Evolutionary conservation across 2,797 vertebrate genomes (phyloP), one percentile per base, ranked within the genome.

Genomic region (Anolis apletophallus): DNA sequence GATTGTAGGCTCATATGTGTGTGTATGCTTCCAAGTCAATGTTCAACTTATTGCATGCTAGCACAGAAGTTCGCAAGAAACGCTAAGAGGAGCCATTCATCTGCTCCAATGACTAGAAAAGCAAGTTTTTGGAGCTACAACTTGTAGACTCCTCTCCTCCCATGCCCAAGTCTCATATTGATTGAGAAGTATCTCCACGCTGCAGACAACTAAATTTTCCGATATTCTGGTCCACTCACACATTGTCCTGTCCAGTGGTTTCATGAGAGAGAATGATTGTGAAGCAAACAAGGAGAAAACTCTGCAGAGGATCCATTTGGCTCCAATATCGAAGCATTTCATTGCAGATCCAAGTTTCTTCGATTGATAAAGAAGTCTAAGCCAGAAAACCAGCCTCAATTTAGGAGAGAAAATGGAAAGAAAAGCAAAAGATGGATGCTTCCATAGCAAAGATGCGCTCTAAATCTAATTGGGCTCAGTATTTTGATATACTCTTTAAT

Each of bases 341-440:
- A 68, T 86, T 87, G 86, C 79, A 91, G 64, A 54, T 64, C 61
- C 12, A 8, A 5, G 7, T 91, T 85, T 84, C 29, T 86, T 77
- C 85, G 85, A 87, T 57, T 83, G 88, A 69, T 81, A 77, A 77
- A n/a, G 69, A 55, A 74, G 79, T 40, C 50, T 80, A 55, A 85
- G 77, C 86, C 79, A 71, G 3, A 69, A 84, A 67, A 80, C 84
- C 69, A 88, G 74, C 21, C 61, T 5, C n/a, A 52, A 55, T 23
- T 88, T 50, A 46, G 83, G 78, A 29, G 72, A 23, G 59, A 55
- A 74, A 86, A 85, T 78, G 32, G 36, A 14, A 80, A 73, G 90
- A 54, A 69, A 32, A 50, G 81, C 54, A 54, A 75, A 55, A 68
- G 81, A 57, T 64, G 50, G 12, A 0, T 34, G 67, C 17, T 23